phyloP scores from a whole-genome alignment of 1,140 invertebrate genomes.

The Drosophila setifemur region DNA sequence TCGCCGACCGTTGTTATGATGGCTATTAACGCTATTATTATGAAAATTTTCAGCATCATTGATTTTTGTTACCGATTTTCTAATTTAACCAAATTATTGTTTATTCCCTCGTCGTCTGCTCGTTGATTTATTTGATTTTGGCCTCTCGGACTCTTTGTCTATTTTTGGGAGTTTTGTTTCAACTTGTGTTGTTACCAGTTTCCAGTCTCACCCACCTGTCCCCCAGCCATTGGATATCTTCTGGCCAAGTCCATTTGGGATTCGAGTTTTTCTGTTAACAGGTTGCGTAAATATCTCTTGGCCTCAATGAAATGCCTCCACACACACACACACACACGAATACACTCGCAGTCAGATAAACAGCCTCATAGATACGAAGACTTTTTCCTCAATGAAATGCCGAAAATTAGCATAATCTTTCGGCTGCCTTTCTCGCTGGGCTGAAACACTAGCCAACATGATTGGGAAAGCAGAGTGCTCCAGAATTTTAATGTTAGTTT shows the following conservation, averaged over 20 bases:
- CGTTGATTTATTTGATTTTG: slow-evolving; percentile 51
- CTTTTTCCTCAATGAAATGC: slow-evolving; percentile 77
- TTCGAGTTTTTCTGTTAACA: slow-evolving; percentile 64
- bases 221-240: too few species aligned
- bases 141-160: slow-evolving; percentile 12
- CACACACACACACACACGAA: slow-evolving; percentile 24
- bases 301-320: slow-evolving; percentile 67
- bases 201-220: not conserved
- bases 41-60: slow-evolving; percentile 81
- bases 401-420: slow-evolving; percentile 69
- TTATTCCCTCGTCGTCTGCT: slow-evolving; percentile 42
- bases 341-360: slow-evolving; percentile 2
- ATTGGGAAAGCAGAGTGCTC: not conserved
- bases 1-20: slow-evolving; percentile 60
- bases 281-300: slow-evolving; percentile 66
- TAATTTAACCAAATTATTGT: slow-evolving; percentile 78
- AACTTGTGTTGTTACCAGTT: slow-evolving; percentile 7
- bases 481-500: not conserved
- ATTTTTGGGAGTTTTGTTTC: slow-evolving; percentile 43
- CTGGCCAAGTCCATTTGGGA: slow-evolving; percentile 6
- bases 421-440: slow-evolving; percentile 33
- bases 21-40: slow-evolving; percentile 76
- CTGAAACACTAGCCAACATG: slow-evolving; percentile 16
- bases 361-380: slow-evolving; percentile 23
- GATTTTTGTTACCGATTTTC: slow-evolving; percentile 79